Conservation (phyloP, 2,797 vertebrate species). For the Eulemur rubriventer region DNA sequence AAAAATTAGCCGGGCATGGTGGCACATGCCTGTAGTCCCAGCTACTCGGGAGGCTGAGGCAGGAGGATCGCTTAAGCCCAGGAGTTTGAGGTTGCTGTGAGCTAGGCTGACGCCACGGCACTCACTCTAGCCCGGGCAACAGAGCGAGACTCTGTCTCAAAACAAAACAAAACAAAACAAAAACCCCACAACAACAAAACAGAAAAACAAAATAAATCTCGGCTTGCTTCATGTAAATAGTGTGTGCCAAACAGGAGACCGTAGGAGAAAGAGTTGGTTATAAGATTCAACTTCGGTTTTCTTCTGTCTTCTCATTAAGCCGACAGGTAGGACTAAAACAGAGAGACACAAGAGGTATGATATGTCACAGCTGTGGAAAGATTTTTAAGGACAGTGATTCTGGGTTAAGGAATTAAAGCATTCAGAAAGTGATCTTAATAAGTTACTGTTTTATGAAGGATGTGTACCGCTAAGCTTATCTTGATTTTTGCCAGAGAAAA, state of each 20-base stretch:
- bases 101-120: too few relatives aligned
- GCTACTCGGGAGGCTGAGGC: too few relatives aligned
- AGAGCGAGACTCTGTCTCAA: too few relatives aligned
- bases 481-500: not conserved
- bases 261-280: not conserved
- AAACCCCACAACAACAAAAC: too few relatives aligned
- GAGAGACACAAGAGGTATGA: not conserved
- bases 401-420: not conserved
- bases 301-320: not conserved
- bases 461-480: not conserved
- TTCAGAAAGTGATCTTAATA: not conserved
- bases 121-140: too few relatives aligned
- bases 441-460: not conserved
- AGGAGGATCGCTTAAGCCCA: too few relatives aligned
- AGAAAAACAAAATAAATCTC: not conserved
- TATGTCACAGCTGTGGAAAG: not conserved
- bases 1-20: too few relatives aligned
- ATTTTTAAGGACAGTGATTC: not conserved
- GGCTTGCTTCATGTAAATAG: not conserved
- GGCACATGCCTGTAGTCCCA: too few relatives aligned
- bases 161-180: not conserved
- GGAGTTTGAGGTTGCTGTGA: too few relatives aligned
- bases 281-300: not conserved
- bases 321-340: not conserved
- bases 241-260: not conserved